phyloP scores from a whole-genome alignment of 2,113 vertebrate genomes.

The Camelus bactrianus region DNA sequence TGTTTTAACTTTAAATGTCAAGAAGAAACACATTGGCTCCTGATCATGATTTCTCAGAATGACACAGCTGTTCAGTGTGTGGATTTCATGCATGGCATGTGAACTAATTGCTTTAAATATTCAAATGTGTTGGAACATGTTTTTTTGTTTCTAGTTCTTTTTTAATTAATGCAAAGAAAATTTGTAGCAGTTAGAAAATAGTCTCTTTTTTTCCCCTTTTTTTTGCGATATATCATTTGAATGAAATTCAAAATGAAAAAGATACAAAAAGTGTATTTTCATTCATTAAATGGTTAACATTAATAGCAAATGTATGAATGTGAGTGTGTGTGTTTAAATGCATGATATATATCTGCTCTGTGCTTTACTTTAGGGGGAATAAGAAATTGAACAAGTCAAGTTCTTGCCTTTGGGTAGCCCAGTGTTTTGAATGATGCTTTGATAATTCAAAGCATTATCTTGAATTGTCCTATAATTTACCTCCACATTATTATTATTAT shows the following conservation, averaged over 20 bases:
- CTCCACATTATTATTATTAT: background rate
- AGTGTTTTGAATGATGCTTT: background rate
- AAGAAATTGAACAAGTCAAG: background rate
- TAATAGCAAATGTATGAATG: background rate
- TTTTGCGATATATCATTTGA: background rate
- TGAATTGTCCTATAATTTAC: conserved; percentile 18
- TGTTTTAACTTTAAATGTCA: conserved; percentile 53
- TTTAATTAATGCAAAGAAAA: conserved; percentile 23
- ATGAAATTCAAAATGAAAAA: conserved; percentile 55
- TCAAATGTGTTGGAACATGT: background rate
- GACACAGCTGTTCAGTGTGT: background rate
- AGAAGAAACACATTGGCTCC: conserved; percentile 14
- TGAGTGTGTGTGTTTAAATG: background rate
- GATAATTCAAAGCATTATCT: conserved; percentile 5
- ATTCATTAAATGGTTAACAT: background rate
- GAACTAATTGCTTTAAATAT: conserved; percentile 53
- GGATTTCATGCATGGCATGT: background rate
- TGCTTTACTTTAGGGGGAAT: background rate
- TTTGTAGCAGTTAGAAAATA: background rate
- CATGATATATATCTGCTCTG: background rate
- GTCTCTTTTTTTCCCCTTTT: background rate
- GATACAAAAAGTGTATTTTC: background rate
- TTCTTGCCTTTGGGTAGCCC: background rate
- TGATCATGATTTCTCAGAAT: conserved; percentile 43
- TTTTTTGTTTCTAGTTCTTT: conserved; percentile 11